phyloP scores from a whole-genome alignment of 2,888 invertebrate species.

The Latheticus oryzae region DNA sequence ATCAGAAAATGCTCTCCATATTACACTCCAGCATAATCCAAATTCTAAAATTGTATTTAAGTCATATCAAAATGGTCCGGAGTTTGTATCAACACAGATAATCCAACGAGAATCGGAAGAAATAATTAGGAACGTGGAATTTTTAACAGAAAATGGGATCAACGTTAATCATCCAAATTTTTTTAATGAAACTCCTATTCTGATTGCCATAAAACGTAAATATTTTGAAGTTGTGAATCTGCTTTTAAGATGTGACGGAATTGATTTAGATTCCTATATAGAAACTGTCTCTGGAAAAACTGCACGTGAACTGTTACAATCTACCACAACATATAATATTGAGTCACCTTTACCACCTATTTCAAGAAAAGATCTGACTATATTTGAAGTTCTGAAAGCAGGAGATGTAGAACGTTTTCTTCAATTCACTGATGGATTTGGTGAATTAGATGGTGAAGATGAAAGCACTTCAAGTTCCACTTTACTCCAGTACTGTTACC shows the following conservation, averaged over 20 bases:
- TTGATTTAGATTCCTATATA: conserved; percentile 48
- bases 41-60: conserved; percentile 41
- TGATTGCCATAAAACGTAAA: conserved; percentile 49
- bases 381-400: conserved; percentile 49
- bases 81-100: conserved; percentile 44
- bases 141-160: conserved; percentile 47
- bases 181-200: conserved; percentile 53
- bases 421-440: no score
- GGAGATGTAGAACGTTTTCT: conserved; percentile 48
- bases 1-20: conserved; percentile 53
- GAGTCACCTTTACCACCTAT: not conserved
- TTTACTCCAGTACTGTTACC: conserved; percentile 51
- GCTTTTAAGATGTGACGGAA: conserved; percentile 38
- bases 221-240: conserved; percentile 42
- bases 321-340: conserved; percentile 45
- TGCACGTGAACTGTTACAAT: conserved; percentile 42
- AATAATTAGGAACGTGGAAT: conserved; percentile 44
- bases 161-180: conserved; percentile 52
- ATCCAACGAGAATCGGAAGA: conserved; percentile 45
- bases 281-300: conserved; percentile 41
- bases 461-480: conserved; percentile 44
- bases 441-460: conserved; percentile 45
- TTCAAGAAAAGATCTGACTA: conserved; percentile 36
- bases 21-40: conserved; percentile 48
- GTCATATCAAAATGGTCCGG: conserved; percentile 45